Percentiles rank a stretch among this genome's conserved stretches.
These are phyloP conservation scores for Alligator mississippiensis DNA, from an alignment of 2,113 vertebrate species.

Conservation along the genomic window DNA sequence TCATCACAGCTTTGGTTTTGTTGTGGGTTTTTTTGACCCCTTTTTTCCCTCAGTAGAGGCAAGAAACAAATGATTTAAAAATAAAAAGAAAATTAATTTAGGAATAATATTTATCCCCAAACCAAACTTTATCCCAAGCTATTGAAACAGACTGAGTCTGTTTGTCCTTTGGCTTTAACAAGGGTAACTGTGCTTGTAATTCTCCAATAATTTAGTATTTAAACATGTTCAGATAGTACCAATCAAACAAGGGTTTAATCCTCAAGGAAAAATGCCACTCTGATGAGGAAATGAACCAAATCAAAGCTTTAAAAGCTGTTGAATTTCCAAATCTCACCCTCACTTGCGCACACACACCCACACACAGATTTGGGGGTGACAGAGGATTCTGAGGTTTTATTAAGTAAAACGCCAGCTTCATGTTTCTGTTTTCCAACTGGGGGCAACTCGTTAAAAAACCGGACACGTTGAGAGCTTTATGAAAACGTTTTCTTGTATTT, in stretches of 20 bases:
- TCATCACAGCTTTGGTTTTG: background rate
- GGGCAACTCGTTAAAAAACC: slow-evolving; percentile 75
- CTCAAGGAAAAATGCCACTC: background rate
- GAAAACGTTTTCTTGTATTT: slow-evolving; percentile 80
- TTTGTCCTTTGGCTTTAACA: slow-evolving; percentile 44
- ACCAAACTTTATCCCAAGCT: background rate
- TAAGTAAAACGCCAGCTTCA: background rate
- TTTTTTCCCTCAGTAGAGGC: background rate
- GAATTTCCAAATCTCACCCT: background rate
- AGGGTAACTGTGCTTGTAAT: slow-evolving; percentile 1
- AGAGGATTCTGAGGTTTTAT: slow-evolving; percentile 25
- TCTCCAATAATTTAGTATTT: slow-evolving; percentile 32
- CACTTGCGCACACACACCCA: fast-evolving
- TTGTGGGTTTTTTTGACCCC: background rate
- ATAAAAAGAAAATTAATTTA: background rate
- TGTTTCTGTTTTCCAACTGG: slow-evolving; percentile 52
- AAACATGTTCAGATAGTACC: slow-evolving; percentile 27
- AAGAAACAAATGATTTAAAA: background rate
- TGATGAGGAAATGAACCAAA: slow-evolving; percentile 35
- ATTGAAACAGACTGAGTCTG: background rate
- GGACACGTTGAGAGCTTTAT: slow-evolving; percentile 73
- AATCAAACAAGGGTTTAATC: slow-evolving; percentile 11
- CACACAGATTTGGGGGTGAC: background rate
- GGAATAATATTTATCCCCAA: background rate
- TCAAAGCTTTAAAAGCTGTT: background rate